phyloP scores from a whole-genome alignment of 2,113 vertebrate genomes.

The Arvicanthis niloticus region DNA sequence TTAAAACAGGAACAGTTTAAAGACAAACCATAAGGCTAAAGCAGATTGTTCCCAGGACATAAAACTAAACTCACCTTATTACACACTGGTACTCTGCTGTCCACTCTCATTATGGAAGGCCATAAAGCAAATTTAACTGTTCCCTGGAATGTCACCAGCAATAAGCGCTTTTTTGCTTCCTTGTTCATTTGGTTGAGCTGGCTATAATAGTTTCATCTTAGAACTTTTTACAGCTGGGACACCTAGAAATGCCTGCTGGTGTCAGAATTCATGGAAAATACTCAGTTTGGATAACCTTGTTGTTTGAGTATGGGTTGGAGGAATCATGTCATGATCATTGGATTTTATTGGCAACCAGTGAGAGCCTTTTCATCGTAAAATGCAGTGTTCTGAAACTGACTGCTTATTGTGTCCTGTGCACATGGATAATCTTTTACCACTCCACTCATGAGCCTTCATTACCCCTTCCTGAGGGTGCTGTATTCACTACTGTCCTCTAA shows the following conservation, averaged over 20 bases:
- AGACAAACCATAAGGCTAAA: constrained; percentile 74
- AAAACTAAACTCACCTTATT: constrained; percentile 79
- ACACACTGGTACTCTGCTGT: constrained; percentile 70
- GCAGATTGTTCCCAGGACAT: constrained; percentile 75
- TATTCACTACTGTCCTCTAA: background rate
- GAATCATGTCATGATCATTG: constrained; percentile 58
- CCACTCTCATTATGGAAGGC: constrained; percentile 73
- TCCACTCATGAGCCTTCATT: background rate
- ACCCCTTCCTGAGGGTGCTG: background rate
- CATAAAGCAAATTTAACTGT: constrained; percentile 77
- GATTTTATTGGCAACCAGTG: constrained; percentile 52
- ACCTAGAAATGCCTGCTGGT: constrained; percentile 64
- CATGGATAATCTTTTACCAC: background rate
- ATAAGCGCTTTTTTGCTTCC: constrained; percentile 57
- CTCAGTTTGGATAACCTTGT: constrained; percentile 68
- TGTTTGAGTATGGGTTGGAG: constrained; percentile 55
- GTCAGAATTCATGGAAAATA: constrained; percentile 61
- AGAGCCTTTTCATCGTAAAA: constrained; percentile 65
- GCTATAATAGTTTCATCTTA: constrained; percentile 56
- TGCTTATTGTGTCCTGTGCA: constrained; percentile 29
- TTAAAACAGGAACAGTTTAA: constrained; percentile 70
- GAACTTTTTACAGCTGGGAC: constrained; percentile 54
- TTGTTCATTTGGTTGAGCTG: constrained; percentile 49
- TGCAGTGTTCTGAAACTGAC: constrained; percentile 61
- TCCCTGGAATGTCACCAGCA: constrained; percentile 71